Evolutionary conservation across 2,797 vertebrate species (phyloP).

Genomic region (Pseudomugil tenellus): DNA sequence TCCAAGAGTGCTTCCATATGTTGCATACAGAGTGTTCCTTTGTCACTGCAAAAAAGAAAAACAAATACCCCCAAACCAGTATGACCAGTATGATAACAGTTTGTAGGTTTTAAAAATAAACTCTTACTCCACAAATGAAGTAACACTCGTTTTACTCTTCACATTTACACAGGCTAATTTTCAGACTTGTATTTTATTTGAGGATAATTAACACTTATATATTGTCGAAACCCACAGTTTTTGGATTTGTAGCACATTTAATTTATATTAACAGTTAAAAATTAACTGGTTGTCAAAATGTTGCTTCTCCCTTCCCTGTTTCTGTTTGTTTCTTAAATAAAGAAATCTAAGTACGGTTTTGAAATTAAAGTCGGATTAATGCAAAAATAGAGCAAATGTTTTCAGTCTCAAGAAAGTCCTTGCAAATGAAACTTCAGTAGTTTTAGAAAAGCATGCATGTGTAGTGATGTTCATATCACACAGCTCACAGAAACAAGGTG

Average conservation of each 20-base stretch:
- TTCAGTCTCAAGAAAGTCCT: neutral
- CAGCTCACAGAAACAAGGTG: neutral
- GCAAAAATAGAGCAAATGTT: neutral
- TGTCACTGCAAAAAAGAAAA: neutral
- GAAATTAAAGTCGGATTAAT: too few species aligned
- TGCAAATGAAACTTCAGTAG: neutral
- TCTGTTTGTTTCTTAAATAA: too few species aligned
- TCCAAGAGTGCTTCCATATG: neutral
- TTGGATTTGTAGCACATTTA: neutral
- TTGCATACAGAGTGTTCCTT: too few species aligned
- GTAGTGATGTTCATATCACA: neutral
- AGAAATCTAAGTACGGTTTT: neutral
- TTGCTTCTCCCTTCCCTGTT: neutral
- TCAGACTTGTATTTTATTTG: too few species aligned
- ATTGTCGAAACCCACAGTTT: neutral
- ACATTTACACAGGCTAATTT: neutral
- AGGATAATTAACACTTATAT: neutral
- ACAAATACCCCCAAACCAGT: neutral
- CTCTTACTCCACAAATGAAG: neutral
- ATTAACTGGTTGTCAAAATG: neutral
- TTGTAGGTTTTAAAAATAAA: neutral
- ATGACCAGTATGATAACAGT: neutral
- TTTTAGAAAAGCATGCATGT: neutral
- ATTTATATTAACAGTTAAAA: neutral
- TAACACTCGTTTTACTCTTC: neutral